Evolutionary conservation across 1,140 invertebrate genomes (phyloP), one percentile per base, ranked within the genome.

Genomic region (Piezodorus guildinii): DNA sequence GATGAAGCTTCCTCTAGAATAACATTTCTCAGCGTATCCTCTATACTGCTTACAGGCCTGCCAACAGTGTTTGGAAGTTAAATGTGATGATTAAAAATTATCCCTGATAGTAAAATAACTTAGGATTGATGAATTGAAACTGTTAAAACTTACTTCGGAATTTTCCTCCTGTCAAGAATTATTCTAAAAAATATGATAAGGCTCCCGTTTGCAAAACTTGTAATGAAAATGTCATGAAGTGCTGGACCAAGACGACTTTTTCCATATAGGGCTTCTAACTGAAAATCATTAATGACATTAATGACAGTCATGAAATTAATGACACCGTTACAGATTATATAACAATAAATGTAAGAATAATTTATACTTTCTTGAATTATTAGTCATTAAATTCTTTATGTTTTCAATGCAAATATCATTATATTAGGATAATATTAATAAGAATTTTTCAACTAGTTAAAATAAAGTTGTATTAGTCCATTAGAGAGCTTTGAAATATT

Each of bases 121-220:
- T 10, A 10, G 6, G 1, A 10, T 1, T 39, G 34, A 10, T 10
- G 6, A 39, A 10, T 6, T 39, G 34, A 39, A 39, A 10, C 34
- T 39, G 4, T 39, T n/a, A 10, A n/a, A 39, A 71, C 72, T 68
- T 75, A 83, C 80, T 78, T 82, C 5, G 84, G 81, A 69, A 87
- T 79, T 81, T 87, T 87, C 78, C 83, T 83, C 69, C 84, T 78
- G 72, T 90, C 86, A 19, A 89, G 75, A 66, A 85, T 83, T 12
- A 90, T 69, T 74, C 80, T 82, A 74, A 87, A 90, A 74, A 85
- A 85, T 12, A 88, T 83, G 66, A 85, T 82, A n/a, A 87, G 72
- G 61, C 80, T 79, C 62, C 83, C 80, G 67, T 83, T 84, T 21
- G 84, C 82, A 70, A 89, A 87, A 70, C 80, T 80, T 34, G 84